Evolutionary conservation across 1,140 invertebrate species (phyloP).

Genomic region (Drosophila bifasciata): DNA sequence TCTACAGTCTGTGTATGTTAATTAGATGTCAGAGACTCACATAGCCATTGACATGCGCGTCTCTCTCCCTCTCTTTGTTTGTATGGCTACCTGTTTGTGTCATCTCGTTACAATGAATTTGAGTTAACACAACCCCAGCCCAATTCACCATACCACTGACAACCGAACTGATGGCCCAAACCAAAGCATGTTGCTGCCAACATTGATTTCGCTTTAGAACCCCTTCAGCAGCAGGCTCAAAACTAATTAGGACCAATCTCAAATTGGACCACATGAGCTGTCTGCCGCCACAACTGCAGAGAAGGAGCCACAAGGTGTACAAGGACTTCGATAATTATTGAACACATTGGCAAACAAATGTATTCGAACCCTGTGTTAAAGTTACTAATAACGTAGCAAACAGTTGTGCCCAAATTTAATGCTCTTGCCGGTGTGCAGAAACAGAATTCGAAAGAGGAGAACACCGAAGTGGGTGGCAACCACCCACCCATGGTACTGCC

Average conservation of each 20-base stretch:
- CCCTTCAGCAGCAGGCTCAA: slow-evolving; percentile 18
- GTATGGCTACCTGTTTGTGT: slow-evolving; percentile 12
- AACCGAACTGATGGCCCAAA: slow-evolving; percentile 32
- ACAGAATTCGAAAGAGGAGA: too few species aligned
- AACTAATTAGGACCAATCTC: slow-evolving; percentile 36
- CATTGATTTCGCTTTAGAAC: slow-evolving; percentile 41
- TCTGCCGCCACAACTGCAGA: neutral
- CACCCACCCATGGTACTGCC: too few species aligned
- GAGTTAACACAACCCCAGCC: slow-evolving; percentile 13
- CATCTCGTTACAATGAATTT: slow-evolving; percentile 46
- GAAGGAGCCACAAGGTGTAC: too few species aligned
- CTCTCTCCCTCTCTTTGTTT: neutral
- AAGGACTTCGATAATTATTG: too few species aligned
- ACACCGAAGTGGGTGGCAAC: too few species aligned
- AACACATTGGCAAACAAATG: too few species aligned
- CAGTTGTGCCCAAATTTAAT: too few species aligned
- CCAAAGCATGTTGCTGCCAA: slow-evolving; percentile 17
- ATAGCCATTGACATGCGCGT: slow-evolving; percentile 3
- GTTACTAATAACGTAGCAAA: too few species aligned
- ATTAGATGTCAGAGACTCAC: slow-evolving; percentile 64
- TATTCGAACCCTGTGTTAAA: too few species aligned
- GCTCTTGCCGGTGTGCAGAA: too few species aligned
- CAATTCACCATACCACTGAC: slow-evolving; percentile 30
- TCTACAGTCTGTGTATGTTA: slow-evolving; percentile 35
- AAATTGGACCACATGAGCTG: slow-evolving; percentile 46